A percentile compares a stretch with the other conserved stretches of the same genome.
These are phyloP conservation scores for Reticulitermes speratus DNA, from an alignment of 1,140 invertebrate genomes.

Conservation along the genomic window DNA sequence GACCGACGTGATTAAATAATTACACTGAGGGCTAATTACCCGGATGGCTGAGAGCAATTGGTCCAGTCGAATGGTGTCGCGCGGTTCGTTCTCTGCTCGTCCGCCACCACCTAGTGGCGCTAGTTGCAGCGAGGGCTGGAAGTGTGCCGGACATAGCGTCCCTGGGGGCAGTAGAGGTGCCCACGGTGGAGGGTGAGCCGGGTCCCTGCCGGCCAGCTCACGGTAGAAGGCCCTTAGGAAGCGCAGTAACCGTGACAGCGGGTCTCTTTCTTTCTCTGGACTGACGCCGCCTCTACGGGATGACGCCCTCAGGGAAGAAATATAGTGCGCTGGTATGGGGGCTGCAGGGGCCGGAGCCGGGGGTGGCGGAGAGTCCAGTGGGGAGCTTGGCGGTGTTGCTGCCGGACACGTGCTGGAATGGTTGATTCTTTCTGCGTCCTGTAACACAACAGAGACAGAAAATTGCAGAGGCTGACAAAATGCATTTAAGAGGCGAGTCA, in stretches of 20 bases:
- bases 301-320: constrained; percentile 44
- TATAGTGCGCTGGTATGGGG: constrained; percentile 34
- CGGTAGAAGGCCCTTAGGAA: constrained; percentile 51
- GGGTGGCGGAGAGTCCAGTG: constrained; percentile 28
- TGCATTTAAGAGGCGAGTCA: too few relatives aligned
- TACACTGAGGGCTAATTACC: constrained; percentile 41
- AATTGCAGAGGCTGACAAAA: too few relatives aligned
- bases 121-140: constrained; percentile 49
- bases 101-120: constrained; percentile 39
- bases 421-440: constrained; percentile 27
- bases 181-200: constrained; percentile 48
- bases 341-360: constrained; percentile 23
- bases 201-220: constrained; percentile 49
- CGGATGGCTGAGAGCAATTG: constrained; percentile 50
- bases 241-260: constrained; percentile 46
- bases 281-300: constrained; percentile 44
- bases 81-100: constrained; percentile 33
- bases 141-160: constrained; percentile 49
- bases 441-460: neutral
- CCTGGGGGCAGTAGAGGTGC: constrained; percentile 48
- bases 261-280: constrained; percentile 48
- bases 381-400: constrained; percentile 22
- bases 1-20: neutral
- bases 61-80: constrained; percentile 44
- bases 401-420: constrained; percentile 22